A percentile compares a stretch with the other conserved stretches of the same genome.
Conservation (phyloP, 2,888 invertebrate species). For the Polyploca ridens region DNA sequence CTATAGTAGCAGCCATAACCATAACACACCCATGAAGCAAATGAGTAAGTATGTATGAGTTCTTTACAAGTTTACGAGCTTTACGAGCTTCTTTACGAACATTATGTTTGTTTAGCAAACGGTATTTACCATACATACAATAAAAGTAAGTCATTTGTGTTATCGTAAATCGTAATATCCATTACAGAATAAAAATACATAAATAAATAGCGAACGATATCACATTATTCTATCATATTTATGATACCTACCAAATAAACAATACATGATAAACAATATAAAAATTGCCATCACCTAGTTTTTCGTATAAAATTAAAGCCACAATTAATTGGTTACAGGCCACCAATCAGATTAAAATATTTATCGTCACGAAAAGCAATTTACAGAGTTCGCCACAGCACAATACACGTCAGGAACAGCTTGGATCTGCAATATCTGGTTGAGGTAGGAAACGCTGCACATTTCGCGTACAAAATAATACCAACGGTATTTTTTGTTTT, state of each 20-base stretch:
- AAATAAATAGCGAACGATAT: too few species aligned
- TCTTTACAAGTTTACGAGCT: too few species aligned
- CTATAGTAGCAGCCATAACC: too few species aligned
- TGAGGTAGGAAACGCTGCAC: conserved; percentile 62
- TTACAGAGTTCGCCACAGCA: conserved; percentile 77
- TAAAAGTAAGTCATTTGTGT: too few species aligned
- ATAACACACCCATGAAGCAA: too few species aligned
- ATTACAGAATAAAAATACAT: too few species aligned
- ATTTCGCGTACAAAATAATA: conserved; percentile 62
- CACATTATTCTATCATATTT: neutral
- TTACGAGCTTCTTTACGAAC: too few species aligned
- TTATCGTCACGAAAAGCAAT: conserved; percentile 82
- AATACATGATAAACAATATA: neutral
- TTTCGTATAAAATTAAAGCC: conserved; percentile 63
- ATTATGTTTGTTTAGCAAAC: too few species aligned
- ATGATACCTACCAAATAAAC: neutral
- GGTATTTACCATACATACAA: too few species aligned
- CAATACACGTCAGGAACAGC: conserved; percentile 77
- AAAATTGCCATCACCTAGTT: conserved; percentile 24
- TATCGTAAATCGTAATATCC: too few species aligned
- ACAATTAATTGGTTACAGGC: conserved; percentile 79
- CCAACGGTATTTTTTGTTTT: conserved; percentile 47
- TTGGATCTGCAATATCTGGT: conserved; percentile 72
- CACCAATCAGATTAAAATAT: conserved; percentile 82
- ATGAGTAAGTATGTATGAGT: too few species aligned